Conservation (phyloP, 2,797 vertebrate genomes). For the Salmo trutta region DNA sequence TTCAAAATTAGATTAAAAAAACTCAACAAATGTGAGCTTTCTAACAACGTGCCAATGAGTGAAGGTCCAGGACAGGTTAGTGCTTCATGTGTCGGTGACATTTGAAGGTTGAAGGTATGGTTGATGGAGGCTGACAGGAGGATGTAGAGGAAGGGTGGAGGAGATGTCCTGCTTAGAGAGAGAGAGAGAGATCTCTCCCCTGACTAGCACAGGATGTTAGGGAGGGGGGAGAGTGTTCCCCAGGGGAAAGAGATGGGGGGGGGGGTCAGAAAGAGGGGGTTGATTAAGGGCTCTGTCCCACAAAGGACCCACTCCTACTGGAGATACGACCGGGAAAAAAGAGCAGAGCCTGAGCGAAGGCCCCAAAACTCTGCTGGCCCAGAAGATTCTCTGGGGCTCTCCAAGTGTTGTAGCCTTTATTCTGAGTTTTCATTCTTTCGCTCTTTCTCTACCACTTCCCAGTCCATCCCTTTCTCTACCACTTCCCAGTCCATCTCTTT, state of each 20-base stretch:
- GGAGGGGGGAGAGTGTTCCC: slow-evolving; percentile 5
- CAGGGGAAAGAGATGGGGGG: background rate
- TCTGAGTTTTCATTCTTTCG: background rate
- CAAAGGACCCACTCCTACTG: background rate
- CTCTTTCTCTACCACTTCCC: background rate
- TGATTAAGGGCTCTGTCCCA: slow-evolving; percentile 9
- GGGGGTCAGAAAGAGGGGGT: background rate
- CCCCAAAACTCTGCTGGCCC: slow-evolving; percentile 4
- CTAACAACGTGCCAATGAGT: background rate
- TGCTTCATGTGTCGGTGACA: background rate
- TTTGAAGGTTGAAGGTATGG: background rate
- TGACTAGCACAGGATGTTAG: slow-evolving; percentile 35
- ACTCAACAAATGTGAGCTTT: background rate
- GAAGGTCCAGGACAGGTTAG: background rate
- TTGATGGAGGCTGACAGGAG: slow-evolving; percentile 28
- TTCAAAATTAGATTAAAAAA: background rate
- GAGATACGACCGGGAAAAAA: slow-evolving; percentile 31
- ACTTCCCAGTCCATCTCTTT: background rate
- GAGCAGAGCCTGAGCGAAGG: background rate
- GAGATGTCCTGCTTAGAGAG: slow-evolving; percentile 23
- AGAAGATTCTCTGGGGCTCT: background rate
- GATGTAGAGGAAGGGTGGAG: slow-evolving; percentile 47
- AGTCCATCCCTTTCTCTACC: background rate
- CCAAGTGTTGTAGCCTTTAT: background rate
- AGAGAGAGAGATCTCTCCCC: background rate